Base-by-base conservation (phyloP, 2,797 vertebrate genomes). In the Selene dorsalis region DNA sequence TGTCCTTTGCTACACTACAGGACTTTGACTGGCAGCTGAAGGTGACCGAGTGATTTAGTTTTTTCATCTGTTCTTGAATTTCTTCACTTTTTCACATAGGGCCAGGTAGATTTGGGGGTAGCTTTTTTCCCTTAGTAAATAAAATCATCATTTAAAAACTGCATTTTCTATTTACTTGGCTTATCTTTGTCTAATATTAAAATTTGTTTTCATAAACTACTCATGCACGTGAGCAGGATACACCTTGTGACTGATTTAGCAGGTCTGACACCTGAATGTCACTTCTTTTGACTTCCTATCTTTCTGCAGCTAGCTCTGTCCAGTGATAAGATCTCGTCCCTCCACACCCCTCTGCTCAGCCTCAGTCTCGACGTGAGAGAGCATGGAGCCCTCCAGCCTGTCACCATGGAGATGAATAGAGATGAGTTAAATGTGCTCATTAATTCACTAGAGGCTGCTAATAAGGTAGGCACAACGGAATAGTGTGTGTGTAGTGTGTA, bases 21-120 rank as follows among this genome's bases (percentile, higher is more conserved):
- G 96, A 99, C 92, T 98, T 99, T 91, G 97, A 99, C 90, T 99
- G 98, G 98, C 97, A 98, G 77, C 92, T 99, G 65, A 99, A 98
- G 96, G 98, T 98, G 77, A 69, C 8, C 10, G 7, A 0, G 35
- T 28, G 7, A 22, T 73, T 57, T 2, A 35, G 32, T 2, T 35
- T 35, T 35, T 35, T 35, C 32, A 35, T 7, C 32, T 35, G 32
- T 8, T 35, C 32, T 35, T 8, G 7, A 9, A 35, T 35, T 35
- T 35, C 32, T 35, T 8, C 6, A 32, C 30, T 2, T 4, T 32
- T 32, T 1, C 30, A 32, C 30, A 32, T 32, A 4, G 30, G 30
- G 30, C 4, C 30, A 32, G 30, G 30, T 32, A 32, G 30, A 6
- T 32, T 32, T 32, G 30, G 30, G 7, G 30, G 7, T 32, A 32